Evolutionary conservation across 2,797 vertebrate genomes (phyloP).

Genomic region (Diplodus puntazzo): DNA sequence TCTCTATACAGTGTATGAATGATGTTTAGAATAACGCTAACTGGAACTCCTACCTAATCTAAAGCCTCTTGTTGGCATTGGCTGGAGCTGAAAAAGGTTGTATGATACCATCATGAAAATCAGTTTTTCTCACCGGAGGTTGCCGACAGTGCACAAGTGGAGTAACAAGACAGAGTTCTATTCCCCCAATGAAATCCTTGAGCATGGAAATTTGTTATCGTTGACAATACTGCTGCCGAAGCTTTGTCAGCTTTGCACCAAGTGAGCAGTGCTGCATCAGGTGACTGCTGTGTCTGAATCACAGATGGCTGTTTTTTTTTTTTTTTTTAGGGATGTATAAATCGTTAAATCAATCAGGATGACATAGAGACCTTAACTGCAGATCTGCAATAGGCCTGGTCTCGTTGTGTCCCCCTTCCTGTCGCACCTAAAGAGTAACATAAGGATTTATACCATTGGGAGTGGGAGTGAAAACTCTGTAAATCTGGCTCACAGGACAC

Average conservation of each 20-base stretch:
- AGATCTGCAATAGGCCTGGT: slow-evolving; percentile 16
- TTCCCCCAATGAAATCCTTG: slow-evolving; percentile 25
- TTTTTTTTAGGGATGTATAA: slow-evolving; percentile 37
- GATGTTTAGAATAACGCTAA: slow-evolving; percentile 18
- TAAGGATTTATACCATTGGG: slow-evolving; percentile 44
- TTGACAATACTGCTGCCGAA: slow-evolving; percentile 37
- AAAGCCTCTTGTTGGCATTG: slow-evolving; percentile 36
- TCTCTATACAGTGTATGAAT: slow-evolving; percentile 13
- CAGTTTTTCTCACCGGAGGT: slow-evolving; percentile 45
- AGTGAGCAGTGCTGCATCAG: slow-evolving; percentile 36
- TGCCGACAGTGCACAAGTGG: slow-evolving; percentile 30
- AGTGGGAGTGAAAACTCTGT: slow-evolving; percentile 49
- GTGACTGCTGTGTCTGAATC: slow-evolving; percentile 38
- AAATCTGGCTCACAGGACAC: slow-evolving; percentile 52
- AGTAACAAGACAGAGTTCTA: slow-evolving; percentile 38
- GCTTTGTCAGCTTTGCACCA: slow-evolving; percentile 17
- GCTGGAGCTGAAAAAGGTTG: slow-evolving; percentile 35
- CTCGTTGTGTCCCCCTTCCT: slow-evolving; percentile 36
- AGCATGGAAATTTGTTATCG: slow-evolving; percentile 48
- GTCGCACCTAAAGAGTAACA: slow-evolving; percentile 32
- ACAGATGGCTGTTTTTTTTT: slow-evolving; percentile 23
- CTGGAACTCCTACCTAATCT: slow-evolving; percentile 25
- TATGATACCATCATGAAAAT: slow-evolving; percentile 54
- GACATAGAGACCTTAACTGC: slow-evolving; percentile 34
- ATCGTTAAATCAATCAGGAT: slow-evolving; percentile 33